Base-by-base conservation (phyloP, 2,113 vertebrate species). In the Anolis carolinensis region DNA sequence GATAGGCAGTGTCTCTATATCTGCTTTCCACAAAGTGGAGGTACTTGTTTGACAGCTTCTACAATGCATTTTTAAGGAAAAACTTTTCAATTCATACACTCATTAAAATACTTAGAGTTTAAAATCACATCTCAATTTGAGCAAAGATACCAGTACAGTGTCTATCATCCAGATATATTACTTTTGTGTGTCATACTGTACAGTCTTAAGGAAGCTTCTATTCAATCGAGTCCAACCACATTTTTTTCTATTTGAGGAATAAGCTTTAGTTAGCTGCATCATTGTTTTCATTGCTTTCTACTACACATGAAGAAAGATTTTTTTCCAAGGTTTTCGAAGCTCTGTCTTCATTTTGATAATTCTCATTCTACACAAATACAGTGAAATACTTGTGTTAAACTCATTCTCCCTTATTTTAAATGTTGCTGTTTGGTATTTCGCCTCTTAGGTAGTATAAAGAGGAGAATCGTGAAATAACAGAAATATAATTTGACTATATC, bases 51-150 rank as follows among this genome's bases (percentile, higher is more conserved):
- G 76, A 2, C 80, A 44, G 4, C 81, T 89, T 79, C 13, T 16
- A 0, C 3, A 44, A 0, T 72, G 85, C 83, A 32, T 70, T 2
- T 85, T 16, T 27, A 14, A 5, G 25, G 23, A 30, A 7, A 4
- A 23, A 0, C 62, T 87, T 93, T 81, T 1, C 86, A 52, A 74
- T 36, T 20, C 74, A n/a, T 1, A 16, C 55, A 63, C 81, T 80
- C 88, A 86, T 62, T 75, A 50, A 0, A 55, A 59, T 84, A 70
- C 87, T 93, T 91, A 79, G 13, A 79, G 88, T 84, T 83, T 78
- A 63, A 74, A 78, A 81, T 91, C 86, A n/a, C 76, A 48, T 34
- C 27, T 2, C 65, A 27, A 5, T 87, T 62, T 23, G 63, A 21
- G 72, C 48, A 89, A 78, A 4, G 13, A 88, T 67, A 87, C 81